Evolutionary conservation across 2,888 invertebrate species (phyloP).

Genomic region (Tortricodes alternella): DNA sequence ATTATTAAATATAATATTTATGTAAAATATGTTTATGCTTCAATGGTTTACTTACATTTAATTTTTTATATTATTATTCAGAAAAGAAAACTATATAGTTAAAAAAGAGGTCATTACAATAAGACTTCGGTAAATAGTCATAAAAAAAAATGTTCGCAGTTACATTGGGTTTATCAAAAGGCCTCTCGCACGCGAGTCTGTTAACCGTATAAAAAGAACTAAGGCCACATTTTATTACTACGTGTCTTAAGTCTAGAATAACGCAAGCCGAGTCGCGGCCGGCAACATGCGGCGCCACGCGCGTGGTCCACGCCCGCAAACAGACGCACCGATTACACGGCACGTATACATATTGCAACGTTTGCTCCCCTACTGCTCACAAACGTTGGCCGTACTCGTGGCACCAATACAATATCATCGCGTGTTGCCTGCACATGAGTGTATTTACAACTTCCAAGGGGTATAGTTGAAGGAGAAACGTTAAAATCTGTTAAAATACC

Average conservation of each 20-base stretch:
- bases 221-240: constrained; percentile 80
- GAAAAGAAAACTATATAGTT: constrained; percentile 67
- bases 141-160: constrained; percentile 67
- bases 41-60: constrained; percentile 81
- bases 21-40: constrained; percentile 82
- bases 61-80: constrained; percentile 80
- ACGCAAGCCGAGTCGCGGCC: constrained; percentile 57
- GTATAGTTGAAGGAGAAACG: constrained; percentile 35
- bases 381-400: not conserved
- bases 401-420: not conserved
- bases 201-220: constrained; percentile 60
- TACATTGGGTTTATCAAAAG: constrained; percentile 49
- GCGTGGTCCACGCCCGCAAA: too few species aligned
- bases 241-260: constrained; percentile 57
- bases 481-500: constrained; percentile 38
- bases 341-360: too few species aligned
- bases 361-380: too few species aligned
- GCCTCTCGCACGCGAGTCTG: constrained; percentile 45
- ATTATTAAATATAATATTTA: constrained; percentile 82
- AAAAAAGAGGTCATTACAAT: constrained; percentile 66
- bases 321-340: too few species aligned
- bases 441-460: constrained; percentile 59
- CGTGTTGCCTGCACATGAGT: constrained; percentile 32
- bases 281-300: constrained; percentile 33
- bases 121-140: constrained; percentile 70